Conservation (phyloP, 2,113 vertebrate species). For the Centropus bengalensis region DNA sequence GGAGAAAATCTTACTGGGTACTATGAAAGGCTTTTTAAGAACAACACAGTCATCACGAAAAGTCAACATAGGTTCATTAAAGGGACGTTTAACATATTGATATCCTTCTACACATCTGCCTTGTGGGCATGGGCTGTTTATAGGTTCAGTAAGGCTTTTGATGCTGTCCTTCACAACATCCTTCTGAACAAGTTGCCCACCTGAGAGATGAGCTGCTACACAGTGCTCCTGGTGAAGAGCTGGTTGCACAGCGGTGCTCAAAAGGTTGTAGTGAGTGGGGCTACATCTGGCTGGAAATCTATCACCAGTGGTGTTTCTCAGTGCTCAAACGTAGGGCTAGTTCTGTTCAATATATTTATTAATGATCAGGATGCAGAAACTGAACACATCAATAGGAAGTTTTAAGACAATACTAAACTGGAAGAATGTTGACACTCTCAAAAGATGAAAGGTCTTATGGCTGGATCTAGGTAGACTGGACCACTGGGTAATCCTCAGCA, state of each 20-base stretch:
- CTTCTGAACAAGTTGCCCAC: not conserved
- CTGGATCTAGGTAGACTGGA: not conserved
- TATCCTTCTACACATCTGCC: rapidly evolving
- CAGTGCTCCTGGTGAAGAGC: not conserved
- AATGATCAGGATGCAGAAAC: not conserved
- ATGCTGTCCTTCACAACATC: not conserved
- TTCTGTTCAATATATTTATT: not conserved
- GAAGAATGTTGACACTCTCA: not conserved
- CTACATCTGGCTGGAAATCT: not conserved
- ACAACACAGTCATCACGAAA: not conserved
- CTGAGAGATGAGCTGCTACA: not conserved
- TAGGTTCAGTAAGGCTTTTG: not conserved
- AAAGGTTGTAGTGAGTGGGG: not conserved
- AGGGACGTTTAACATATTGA: not conserved
- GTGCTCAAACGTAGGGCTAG: not conserved
- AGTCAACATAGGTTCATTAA: not conserved
- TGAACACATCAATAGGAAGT: not conserved
- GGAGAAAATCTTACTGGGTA: not conserved
- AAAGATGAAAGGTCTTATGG: not conserved
- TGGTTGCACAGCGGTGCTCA: not conserved
- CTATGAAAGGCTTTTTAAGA: not conserved
- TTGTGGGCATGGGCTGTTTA: rapidly evolving
- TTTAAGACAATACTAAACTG: not conserved
- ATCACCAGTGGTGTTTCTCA: not conserved
- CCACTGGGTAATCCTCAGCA: not conserved